Conservation (phyloP, 2,888 invertebrate genomes). For the Drosophila affinis region DNA sequence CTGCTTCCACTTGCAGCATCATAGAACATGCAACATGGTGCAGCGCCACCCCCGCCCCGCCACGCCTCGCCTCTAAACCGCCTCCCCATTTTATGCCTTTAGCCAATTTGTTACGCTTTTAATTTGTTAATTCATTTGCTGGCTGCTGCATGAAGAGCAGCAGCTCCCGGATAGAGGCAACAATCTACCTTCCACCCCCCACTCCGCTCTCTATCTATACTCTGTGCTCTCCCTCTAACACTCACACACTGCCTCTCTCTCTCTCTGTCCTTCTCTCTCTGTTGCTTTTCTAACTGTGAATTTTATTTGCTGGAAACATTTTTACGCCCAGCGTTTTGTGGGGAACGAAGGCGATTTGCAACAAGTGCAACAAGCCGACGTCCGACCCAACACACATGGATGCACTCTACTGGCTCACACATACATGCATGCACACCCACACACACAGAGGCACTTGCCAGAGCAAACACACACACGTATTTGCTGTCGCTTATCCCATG, state of each 20-base stretch:
- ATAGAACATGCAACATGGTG: conserved; percentile 39
- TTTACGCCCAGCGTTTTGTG: conserved; percentile 46
- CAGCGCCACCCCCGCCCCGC: conserved; percentile 32
- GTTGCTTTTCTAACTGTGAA: conserved; percentile 4
- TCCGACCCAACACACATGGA: conserved; percentile 48
- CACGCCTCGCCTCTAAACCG: conserved; percentile 10
- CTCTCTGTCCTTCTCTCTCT: not conserved
- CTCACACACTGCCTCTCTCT: not conserved
- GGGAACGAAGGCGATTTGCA: conserved; percentile 30
- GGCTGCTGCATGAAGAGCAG: conserved; percentile 30
- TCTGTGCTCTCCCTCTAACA: not conserved
- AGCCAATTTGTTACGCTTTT: conserved; percentile 74
- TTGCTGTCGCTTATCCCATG: conserved; percentile 47
- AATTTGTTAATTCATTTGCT: conserved; percentile 77
- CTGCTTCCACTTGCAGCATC: not conserved
- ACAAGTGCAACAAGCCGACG: conserved; percentile 56
- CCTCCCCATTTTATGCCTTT: conserved; percentile 34
- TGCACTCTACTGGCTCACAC: conserved; percentile 19
- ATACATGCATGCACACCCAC: not conserved
- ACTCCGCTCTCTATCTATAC: not conserved
- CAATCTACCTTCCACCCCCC: not conserved
- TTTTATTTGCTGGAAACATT: conserved; percentile 51
- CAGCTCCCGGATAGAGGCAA: not conserved
- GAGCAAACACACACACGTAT: conserved; percentile 23
- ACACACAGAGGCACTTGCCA: not conserved